phyloP scores from a whole-genome alignment of 2,113 vertebrate species.

The Pelusios castaneus region DNA sequence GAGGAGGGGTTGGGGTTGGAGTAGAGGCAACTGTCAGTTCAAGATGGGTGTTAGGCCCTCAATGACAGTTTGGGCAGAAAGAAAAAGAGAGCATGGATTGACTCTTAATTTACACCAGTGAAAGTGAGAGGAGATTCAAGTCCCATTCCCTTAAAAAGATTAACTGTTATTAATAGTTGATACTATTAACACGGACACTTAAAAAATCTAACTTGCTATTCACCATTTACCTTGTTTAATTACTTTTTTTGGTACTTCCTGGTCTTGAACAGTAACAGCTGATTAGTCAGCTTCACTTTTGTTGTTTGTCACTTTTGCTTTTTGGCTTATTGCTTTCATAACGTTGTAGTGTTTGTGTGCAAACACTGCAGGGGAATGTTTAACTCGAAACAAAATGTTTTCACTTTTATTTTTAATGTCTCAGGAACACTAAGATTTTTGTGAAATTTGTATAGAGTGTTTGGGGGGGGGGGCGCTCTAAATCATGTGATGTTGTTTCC shows the following conservation, averaged over 20 bases:
- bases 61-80: neutral
- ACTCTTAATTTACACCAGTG: neutral
- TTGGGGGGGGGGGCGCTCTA: neutral
- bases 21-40: fast-evolving
- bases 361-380: conserved; percentile 47
- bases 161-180: neutral
- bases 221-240: conserved; percentile 34
- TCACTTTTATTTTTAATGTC: conserved; percentile 34
- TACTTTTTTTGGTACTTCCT: conserved; percentile 7
- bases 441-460: neutral
- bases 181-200: neutral
- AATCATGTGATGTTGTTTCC: neutral
- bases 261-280: neutral
- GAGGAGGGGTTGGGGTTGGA: neutral
- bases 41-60: neutral
- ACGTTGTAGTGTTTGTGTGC: conserved; percentile 56
- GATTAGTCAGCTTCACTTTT: conserved; percentile 16
- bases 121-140: neutral
- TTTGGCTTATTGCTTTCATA: conserved; percentile 34
- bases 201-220: conserved; percentile 5
- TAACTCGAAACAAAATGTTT: conserved; percentile 47
- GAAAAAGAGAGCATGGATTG: neutral
- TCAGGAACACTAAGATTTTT: conserved; percentile 33
- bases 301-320: conserved; percentile 19
- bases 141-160: neutral